Evolutionary conservation across 2,113 vertebrate species (phyloP), one percentile per base, ranked within the genome.

Genomic region (Ardeotis arabs): DNA sequence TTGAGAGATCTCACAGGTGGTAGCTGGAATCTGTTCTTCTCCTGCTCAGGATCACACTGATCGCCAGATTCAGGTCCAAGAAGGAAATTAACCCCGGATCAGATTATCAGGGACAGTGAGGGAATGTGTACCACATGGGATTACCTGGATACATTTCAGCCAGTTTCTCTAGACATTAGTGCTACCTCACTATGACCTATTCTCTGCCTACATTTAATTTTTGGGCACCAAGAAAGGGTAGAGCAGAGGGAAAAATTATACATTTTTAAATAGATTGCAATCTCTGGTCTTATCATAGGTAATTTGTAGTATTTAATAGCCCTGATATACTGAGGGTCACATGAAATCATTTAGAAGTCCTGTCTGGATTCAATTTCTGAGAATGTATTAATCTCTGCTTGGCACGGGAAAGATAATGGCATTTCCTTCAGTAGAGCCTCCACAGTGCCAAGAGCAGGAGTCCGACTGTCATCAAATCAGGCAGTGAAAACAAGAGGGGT

Each of bases 341-440:
- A 93, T 80, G 81, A 96, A 96, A 91, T 95, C 89, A 87, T 96
- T 94, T 94, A 96, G 93, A 94, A 96, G 94, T 58, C 87, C 78
- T 95, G 93, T 74, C 95, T 97, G 96, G 95, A 95, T 94, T 95
- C 87, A 96, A 23, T 96, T 96, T 94, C 94, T 95, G 94, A 93
- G 93, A 95, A 96, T 90, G 90, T 95, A 97, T 96, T 95, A 94
- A 96, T 97, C 94, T 97, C 93, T 93, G 91, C 93, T 94, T 97
- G 96, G 95, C 96, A 97, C 59, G 0, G 78, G 90, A 4, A 91
- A 94, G 94, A 95, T 96, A 96, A 97, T 96, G 96, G 94, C 94
- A 96, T 96, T 97, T 95, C 94, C 96, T 96, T 89, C 84, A 58
- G 96, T 1, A 64, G 89, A 92, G 70, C 37, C 74, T 78, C 47